phyloP scores from a whole-genome alignment of 2,888 invertebrate species.

The Nemurella pictetii region DNA sequence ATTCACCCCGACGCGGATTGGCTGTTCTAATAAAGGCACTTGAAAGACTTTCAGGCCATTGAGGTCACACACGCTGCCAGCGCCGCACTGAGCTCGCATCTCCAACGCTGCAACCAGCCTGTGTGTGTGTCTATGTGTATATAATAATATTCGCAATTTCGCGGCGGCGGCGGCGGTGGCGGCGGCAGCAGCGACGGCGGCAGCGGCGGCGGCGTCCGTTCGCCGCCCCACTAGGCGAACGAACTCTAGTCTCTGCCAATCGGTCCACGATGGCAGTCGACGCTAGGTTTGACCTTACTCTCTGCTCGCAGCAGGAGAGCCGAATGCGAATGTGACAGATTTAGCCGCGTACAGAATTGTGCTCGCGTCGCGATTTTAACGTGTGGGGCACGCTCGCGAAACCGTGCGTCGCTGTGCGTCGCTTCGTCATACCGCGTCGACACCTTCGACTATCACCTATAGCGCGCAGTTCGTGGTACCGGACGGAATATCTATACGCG shows the following conservation, averaged over 20 bases:
- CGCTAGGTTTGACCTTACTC: neutral
- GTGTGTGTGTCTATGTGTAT: constrained; percentile 4
- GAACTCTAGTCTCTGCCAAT: neutral
- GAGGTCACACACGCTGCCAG: constrained; percentile 38
- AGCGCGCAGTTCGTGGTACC: too few relatives aligned
- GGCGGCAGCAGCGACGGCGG: too few relatives aligned
- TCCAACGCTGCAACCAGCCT: too few relatives aligned
- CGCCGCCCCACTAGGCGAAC: neutral
- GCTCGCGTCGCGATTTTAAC: neutral
- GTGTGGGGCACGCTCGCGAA: neutral
- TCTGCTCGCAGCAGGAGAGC: neutral
- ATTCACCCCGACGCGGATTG: constrained; percentile 39
- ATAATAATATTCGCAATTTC: constrained; percentile 21
- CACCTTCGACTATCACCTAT: too few relatives aligned
- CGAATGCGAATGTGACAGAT: neutral
- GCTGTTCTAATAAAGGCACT: constrained; percentile 42
- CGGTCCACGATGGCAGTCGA: neutral
- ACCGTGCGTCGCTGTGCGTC: neutral
- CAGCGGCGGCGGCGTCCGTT: neutral
- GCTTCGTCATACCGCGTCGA: too few relatives aligned
- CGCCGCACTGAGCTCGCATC: neutral
- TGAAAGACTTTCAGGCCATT: constrained; percentile 39
- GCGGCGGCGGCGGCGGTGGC: neutral
- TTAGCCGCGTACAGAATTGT: neutral
- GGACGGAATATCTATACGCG: too few relatives aligned